Evolutionary conservation across 23 tunicate species (phyloP).

Genomic region (Ciona savignyi): DNA sequence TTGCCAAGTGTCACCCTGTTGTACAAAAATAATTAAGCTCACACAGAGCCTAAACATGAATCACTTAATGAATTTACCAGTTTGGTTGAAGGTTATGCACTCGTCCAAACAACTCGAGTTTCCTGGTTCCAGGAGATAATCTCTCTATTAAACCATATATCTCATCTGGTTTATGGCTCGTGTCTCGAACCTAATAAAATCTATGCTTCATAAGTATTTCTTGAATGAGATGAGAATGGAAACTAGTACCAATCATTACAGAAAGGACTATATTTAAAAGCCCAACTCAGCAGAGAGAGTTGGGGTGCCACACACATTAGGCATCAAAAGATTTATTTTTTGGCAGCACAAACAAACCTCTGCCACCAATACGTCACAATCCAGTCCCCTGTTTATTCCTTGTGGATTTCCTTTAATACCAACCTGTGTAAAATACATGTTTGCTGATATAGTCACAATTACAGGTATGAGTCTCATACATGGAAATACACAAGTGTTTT

Average conservation of each 20-base stretch:
- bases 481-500: too few species aligned
- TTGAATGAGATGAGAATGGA: too few species aligned
- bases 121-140: slow-evolving; percentile 94
- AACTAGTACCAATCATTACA: too few species aligned
- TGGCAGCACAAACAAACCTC: slow-evolving; percentile 49
- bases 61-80: slow-evolving; percentile 36
- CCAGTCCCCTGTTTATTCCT: slow-evolving; percentile 71
- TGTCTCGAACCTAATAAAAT: slow-evolving; percentile 84
- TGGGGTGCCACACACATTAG: too few species aligned
- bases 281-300: too few species aligned
- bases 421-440: slow-evolving; percentile 17
- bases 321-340: too few species aligned
- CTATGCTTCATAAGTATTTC: too few species aligned
- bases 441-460: too few species aligned
- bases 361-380: slow-evolving; percentile 99
- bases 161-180: slow-evolving; percentile 99
- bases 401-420: slow-evolving; percentile 97
- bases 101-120: slow-evolving; percentile 93
- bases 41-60: not conserved
- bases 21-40: slow-evolving; percentile 11
- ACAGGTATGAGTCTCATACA: too few species aligned
- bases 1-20: slow-evolving; percentile 96
- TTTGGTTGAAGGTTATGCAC: slow-evolving; percentile 97
- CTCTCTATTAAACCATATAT: slow-evolving; percentile 97
- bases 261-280: too few species aligned